These are phyloP conservation scores for Drosophila histrio DNA, from an alignment of 2,888 invertebrate species.

Conservation along the genomic window DNA sequence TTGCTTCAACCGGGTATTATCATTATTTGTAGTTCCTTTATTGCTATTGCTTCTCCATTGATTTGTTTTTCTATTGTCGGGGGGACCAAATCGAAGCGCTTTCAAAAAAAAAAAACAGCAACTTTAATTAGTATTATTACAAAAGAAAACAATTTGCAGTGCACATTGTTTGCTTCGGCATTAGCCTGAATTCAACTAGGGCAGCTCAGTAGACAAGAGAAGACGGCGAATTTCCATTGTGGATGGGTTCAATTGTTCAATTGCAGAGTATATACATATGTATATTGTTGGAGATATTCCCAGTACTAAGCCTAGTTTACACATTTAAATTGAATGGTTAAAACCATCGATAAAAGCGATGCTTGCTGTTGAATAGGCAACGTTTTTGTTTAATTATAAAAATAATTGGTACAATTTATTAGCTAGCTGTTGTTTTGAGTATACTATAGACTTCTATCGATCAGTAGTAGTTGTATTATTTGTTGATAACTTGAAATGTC, in stretches of 20 bases:
- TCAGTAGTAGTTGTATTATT: no score
- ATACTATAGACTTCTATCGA: no score
- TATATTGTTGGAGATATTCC: neutral
- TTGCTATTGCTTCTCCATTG: constrained; percentile 56
- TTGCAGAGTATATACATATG: neutral
- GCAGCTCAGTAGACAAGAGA: constrained; percentile 1
- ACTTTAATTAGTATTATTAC: constrained; percentile 75
- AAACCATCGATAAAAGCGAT: neutral
- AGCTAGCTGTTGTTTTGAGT: no score
- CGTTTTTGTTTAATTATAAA: neutral
- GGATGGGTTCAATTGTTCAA: constrained; percentile 11
- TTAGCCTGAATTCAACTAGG: constrained; percentile 65
- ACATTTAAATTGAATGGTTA: neutral
- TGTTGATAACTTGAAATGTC: no score
- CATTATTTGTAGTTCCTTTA: constrained; percentile 48
- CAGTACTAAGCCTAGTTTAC: neutral
- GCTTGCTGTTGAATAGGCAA: no score
- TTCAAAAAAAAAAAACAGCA: constrained; percentile 29
- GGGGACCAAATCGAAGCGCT: constrained; percentile 27
- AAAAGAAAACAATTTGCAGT: constrained; percentile 71
- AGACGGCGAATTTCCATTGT: constrained; percentile 16
- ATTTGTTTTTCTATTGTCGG: constrained; percentile 39
- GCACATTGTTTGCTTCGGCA: constrained; percentile 60
- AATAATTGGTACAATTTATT: no score
- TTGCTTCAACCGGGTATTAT: constrained; percentile 40